These are phyloP conservation scores for Sciurus vulgaris DNA, from an alignment of 2,797 vertebrate genomes.

Conservation along the genomic window DNA sequence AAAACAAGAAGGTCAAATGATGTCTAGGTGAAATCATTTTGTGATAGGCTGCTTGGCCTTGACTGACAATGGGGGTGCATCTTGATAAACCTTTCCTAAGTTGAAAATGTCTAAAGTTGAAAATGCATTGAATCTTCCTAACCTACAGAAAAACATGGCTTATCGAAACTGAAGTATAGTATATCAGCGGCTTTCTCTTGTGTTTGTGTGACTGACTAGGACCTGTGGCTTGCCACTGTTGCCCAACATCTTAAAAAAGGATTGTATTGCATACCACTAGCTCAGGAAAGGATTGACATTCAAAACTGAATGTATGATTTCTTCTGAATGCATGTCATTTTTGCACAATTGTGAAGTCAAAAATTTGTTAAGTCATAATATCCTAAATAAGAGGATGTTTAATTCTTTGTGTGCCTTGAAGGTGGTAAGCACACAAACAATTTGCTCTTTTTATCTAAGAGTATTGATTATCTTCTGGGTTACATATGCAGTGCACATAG, in stretches of 20 bases:
- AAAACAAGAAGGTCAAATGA: neutral
- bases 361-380: neutral
- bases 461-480: neutral
- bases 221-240: neutral
- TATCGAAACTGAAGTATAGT: neutral
- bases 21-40: neutral
- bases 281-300: neutral
- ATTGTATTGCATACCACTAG: neutral
- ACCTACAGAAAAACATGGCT: neutral
- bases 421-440: neutral
- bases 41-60: neutral
- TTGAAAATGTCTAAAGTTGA: neutral
- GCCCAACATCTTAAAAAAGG: neutral
- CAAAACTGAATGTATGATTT: neutral
- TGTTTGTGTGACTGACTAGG: neutral
- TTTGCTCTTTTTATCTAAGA: neutral
- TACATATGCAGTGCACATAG: too few relatives aligned
- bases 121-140: neutral
- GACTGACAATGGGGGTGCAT: neutral
- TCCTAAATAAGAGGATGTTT: neutral
- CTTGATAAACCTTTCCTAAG: neutral
- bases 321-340: neutral
- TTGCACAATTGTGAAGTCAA: neutral
- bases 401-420: neutral
- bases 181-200: rapidly evolving